Evolutionary conservation across 2,113 vertebrate species (phyloP).

Genomic region (Xiphophorus hellerii): DNA sequence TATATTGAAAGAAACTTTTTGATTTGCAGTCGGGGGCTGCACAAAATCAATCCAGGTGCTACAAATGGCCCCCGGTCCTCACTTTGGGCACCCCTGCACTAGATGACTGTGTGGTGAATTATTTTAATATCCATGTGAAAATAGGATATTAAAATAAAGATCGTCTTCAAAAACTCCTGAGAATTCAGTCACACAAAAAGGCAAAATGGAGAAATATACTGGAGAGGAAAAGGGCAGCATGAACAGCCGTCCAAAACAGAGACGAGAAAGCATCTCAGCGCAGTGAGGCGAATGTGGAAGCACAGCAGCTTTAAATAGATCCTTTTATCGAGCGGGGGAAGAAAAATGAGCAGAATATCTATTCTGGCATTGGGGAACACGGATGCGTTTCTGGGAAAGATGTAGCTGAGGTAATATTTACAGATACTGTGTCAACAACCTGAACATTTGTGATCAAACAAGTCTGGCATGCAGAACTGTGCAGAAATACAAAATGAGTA

Average conservation of each 20-base stretch:
- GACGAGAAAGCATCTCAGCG: not conserved
- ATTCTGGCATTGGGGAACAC: not conserved
- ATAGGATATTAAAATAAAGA: not conserved
- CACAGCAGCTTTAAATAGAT: not conserved
- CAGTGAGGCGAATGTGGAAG: not conserved
- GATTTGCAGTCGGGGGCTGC: too few relatives aligned
- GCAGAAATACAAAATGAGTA: too few relatives aligned
- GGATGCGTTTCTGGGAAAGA: not conserved
- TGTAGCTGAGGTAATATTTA: not conserved
- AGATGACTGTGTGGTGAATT: conserved; percentile 4
- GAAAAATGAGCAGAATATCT: not conserved
- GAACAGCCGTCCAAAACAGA: not conserved
- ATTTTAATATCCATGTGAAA: conserved; percentile 20
- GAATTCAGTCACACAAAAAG: conserved; percentile 8
- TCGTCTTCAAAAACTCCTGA: not conserved
- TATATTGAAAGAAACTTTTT: too few relatives aligned
- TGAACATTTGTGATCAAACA: too few relatives aligned
- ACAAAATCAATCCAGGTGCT: too few relatives aligned
- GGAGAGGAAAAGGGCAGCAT: not conserved
- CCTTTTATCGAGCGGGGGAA: not conserved
- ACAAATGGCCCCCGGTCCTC: too few relatives aligned
- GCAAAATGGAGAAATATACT: conserved; percentile 3
- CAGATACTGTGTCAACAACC: not conserved
- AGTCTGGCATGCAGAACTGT: too few relatives aligned
- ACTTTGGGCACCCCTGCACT: too few relatives aligned